phyloP scores from a whole-genome alignment of 2,113 vertebrate species.

The Poeciliopsis prolifica region DNA sequence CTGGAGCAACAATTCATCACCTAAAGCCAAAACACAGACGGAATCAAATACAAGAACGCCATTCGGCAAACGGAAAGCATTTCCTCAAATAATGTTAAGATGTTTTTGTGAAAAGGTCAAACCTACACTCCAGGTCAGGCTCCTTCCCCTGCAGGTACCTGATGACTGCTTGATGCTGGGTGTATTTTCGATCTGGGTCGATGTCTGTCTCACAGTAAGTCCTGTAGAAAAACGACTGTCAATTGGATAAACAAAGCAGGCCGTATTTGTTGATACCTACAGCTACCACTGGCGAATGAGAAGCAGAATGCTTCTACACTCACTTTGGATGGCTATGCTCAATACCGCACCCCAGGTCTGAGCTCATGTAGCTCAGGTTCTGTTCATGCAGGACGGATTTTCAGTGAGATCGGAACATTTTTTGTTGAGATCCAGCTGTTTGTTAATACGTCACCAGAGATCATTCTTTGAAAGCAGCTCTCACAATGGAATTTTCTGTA shows the following conservation, averaged over 20 bases:
- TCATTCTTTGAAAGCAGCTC: too few species aligned
- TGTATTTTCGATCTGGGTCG: constrained; percentile 88
- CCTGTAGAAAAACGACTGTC: constrained; percentile 73
- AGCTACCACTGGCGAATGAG: too few species aligned
- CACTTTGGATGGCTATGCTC: too few species aligned
- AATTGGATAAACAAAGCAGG: background rate
- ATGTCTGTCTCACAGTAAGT: constrained; percentile 95
- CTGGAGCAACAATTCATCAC: constrained; percentile 89
- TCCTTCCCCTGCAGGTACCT: constrained; percentile 89
- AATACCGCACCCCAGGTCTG: too few species aligned
- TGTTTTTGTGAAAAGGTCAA: background rate
- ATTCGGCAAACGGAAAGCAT: background rate
- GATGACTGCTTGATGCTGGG: constrained; percentile 88
- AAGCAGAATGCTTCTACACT: too few species aligned
- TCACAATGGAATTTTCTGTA: too few species aligned
- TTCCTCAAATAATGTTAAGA: background rate
- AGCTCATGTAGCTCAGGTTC: too few species aligned
- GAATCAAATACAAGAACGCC: background rate
- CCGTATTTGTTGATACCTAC: background rate
- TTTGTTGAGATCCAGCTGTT: too few species aligned
- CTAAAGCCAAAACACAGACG: constrained; percentile 64
- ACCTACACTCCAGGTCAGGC: constrained; percentile 88
- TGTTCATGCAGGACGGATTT: too few species aligned
- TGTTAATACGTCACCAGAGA: too few species aligned
- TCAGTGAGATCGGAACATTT: too few species aligned